Evolutionary conservation across 1,140 invertebrate genomes (phyloP).

Genomic region (Protaetia brevitarsis): DNA sequence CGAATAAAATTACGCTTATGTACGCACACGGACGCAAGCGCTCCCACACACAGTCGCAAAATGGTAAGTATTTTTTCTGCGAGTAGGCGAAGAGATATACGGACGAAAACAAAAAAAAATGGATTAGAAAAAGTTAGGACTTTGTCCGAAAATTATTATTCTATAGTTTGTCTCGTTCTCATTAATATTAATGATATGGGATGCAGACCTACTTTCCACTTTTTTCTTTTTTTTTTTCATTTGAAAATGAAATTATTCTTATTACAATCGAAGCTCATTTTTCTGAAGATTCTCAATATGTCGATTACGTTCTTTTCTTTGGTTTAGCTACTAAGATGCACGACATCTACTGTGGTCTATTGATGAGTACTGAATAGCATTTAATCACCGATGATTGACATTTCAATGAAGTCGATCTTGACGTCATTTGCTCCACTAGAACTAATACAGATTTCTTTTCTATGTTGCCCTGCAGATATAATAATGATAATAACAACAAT

Average conservation of each 20-base stretch:
- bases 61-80: slow-evolving; percentile 4
- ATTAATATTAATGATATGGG: not conserved
- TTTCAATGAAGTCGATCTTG: not conserved
- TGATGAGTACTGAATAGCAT: slow-evolving; percentile 1
- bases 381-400: slow-evolving; percentile 6
- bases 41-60: not conserved
- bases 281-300: too few relatives aligned
- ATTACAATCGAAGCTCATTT: too few relatives aligned
- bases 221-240: too few relatives aligned
- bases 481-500: too few relatives aligned
- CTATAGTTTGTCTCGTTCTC: not conserved
- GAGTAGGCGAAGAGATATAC: not conserved
- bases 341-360: not conserved
- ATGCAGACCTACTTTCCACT: not conserved
- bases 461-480: too few relatives aligned
- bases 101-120: not conserved
- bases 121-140: not conserved
- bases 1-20: slow-evolving; percentile 28
- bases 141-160: not conserved
- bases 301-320: not conserved
- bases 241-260: too few relatives aligned
- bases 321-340: not conserved
- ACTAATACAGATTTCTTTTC: not conserved
- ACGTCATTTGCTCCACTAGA: not conserved
- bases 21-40: not conserved